Base-by-base conservation (phyloP, 2,888 invertebrate genomes). In the Tiliacea citrago region DNA sequence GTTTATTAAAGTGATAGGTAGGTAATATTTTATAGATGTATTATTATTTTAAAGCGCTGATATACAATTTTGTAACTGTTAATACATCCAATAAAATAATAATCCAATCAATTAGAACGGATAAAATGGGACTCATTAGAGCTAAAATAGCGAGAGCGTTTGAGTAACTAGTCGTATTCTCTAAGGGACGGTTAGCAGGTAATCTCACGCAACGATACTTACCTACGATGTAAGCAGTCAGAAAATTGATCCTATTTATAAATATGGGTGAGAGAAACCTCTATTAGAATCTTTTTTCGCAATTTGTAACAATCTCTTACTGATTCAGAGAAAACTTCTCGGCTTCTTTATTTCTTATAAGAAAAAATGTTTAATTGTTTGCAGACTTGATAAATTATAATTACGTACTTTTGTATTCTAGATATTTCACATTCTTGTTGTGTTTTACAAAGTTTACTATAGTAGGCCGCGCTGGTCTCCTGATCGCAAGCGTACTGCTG, bases 131-230 rank as follows among this genome's bases (percentile, higher is more conserved):
- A 75, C 51, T 73, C 79, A 78, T 84, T 84, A 86, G 71, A 66
- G 73, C 68, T 77, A 69, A 78, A 73, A 66, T 74, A 58, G 29
- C 21, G 47, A 55, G 66, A 29, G 68, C 60, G 57, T 55, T 86
- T 70, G 62, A 47, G 68, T 84, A 75, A 80, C 81, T 66, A 81
- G 65, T n/a, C n/a, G 70, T 65, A 86, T 86, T 72, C 88, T 73
- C 86, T 8, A 3, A 58, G 81, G 86, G 70, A 62, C 60, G 55
- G 60, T 83, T 73, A 45, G 66, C 61, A 60, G 68, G 35, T 71
- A 61, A 68, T 70, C 68, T 74, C 63, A 77, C 79, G 72, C 61
- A 29, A 68, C 55, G 51, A 58, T 58, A 29, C 16, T 7, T 66
- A 18, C 35, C 62, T 39, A 60, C 68, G 7, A 4, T 13, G 68